Evolutionary conservation across 2,888 invertebrate species (phyloP).

Genomic region (Micropterix aruncella): DNA sequence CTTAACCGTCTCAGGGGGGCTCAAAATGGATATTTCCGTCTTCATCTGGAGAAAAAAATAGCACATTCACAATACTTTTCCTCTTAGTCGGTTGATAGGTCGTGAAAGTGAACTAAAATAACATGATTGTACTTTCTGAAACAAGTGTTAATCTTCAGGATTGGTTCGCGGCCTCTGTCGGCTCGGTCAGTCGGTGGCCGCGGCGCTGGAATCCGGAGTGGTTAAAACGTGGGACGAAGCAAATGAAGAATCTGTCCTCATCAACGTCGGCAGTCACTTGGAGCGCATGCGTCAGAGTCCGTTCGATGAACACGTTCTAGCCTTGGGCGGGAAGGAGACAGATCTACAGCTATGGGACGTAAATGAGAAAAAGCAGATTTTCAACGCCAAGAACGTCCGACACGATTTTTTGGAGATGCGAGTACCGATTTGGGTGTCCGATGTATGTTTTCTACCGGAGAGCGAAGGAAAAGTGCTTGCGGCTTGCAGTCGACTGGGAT

Average conservation of each 20-base stretch:
- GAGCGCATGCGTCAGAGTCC: conserved; percentile 50
- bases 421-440: conserved; percentile 75
- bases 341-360: conserved; percentile 78
- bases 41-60: too few species aligned
- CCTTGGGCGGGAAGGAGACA: conserved; percentile 76
- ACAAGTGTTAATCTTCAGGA: too few species aligned
- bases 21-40: too few species aligned
- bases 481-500: conserved; percentile 71
- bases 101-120: too few species aligned
- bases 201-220: conserved; percentile 45
- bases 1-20: too few species aligned
- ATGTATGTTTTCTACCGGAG: conserved; percentile 60
- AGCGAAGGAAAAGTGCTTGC: conserved; percentile 43
- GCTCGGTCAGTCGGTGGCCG: conserved; percentile 26
- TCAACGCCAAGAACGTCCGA: conserved; percentile 57
- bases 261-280: conserved; percentile 46
- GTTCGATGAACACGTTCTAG: conserved; percentile 45
- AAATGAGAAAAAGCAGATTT: conserved; percentile 29
- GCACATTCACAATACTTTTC: too few species aligned
- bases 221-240: conserved; percentile 46
- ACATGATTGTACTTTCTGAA: too few species aligned
- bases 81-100: too few species aligned
- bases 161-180: conserved; percentile 27
- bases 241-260: conserved; percentile 20
- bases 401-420: conserved; percentile 75